Evolutionary conservation across 2,113 vertebrate species (phyloP).

Genomic region (Equus przewalskii): DNA sequence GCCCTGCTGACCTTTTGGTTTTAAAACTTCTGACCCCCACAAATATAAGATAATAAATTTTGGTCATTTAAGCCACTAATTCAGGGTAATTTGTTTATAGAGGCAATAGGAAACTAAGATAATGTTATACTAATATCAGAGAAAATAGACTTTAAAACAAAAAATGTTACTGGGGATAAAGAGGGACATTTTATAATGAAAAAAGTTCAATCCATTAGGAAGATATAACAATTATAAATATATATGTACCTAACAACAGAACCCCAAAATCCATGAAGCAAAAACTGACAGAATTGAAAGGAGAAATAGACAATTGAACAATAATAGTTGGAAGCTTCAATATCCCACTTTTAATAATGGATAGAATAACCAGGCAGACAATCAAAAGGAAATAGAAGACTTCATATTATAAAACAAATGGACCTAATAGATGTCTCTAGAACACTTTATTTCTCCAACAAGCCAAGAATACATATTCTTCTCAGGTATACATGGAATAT

Average conservation of each 20-base stretch:
- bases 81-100: background rate
- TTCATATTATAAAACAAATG: background rate
- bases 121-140: background rate
- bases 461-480: background rate
- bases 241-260: background rate
- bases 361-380: background rate
- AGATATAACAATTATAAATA: background rate
- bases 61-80: background rate
- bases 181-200: background rate
- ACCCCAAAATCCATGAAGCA: background rate
- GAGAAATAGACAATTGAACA: background rate
- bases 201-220: background rate
- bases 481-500: background rate
- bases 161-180: background rate
- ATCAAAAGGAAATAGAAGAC: background rate
- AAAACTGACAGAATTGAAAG: background rate
- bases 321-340: background rate
- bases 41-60: background rate
- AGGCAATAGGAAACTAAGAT: background rate
- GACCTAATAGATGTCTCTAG: background rate
- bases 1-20: background rate
- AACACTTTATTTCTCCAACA: background rate
- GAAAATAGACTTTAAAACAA: constrained; percentile 1
- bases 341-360: background rate
- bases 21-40: background rate